These are phyloP conservation scores for Poecile atricapillus DNA, from an alignment of 2,113 vertebrate species.

Conservation along the genomic window DNA sequence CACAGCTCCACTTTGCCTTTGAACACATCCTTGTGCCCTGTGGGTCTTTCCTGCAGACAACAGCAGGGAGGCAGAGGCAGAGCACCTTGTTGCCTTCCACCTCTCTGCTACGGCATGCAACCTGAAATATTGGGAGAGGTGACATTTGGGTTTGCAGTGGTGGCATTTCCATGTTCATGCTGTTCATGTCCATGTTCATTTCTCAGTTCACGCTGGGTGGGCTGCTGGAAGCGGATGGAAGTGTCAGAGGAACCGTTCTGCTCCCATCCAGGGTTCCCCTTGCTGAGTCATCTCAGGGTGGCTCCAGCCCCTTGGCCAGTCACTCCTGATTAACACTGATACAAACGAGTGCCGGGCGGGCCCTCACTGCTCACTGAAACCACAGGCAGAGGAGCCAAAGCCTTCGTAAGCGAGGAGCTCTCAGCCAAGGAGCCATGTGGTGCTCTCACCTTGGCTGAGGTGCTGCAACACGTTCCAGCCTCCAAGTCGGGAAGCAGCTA, in stretches of 20 bases:
- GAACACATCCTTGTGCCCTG: neutral
- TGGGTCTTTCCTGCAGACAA: neutral
- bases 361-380: neutral
- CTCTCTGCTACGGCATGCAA: neutral
- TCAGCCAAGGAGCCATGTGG: neutral
- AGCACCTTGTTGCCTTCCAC: neutral
- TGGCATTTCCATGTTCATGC: neutral
- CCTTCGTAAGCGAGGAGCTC: neutral
- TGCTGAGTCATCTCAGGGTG: neutral
- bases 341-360: neutral
- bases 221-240: neutral
- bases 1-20: accelerated
- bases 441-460: neutral
- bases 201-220: accelerated
- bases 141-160: neutral
- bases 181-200: neutral
- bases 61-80: neutral
- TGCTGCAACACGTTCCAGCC: neutral
- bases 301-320: slow-evolving; percentile 27
- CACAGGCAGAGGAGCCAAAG: neutral
- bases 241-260: neutral
- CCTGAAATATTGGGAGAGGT: neutral
- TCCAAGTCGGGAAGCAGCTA: neutral
- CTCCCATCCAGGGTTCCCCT: neutral
- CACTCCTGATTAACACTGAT: slow-evolving; percentile 43